Conservation (phyloP, 1,140 invertebrate genomes). For the Trypoxylus dichotomus region DNA sequence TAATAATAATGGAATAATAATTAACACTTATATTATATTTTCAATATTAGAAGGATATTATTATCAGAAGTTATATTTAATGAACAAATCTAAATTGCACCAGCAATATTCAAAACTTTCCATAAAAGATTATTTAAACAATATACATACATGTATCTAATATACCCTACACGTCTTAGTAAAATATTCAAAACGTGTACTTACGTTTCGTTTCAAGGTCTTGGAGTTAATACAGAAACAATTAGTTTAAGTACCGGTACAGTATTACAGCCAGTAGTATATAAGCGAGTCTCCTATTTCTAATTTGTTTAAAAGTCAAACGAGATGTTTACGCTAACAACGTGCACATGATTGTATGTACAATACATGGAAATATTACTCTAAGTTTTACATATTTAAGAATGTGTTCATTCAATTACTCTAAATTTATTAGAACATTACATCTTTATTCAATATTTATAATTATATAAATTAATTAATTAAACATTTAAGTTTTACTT, state of each 20-base stretch:
- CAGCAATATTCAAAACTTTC: no score
- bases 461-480: no score
- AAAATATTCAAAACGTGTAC: neutral
- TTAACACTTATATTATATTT: no score
- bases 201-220: neutral
- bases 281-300: neutral
- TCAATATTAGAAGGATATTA: no score
- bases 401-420: neutral
- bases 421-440: neutral
- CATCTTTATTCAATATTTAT: no score
- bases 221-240: neutral
- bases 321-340: neutral
- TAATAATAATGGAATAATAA: no score
- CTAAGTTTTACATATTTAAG: neutral
- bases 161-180: no score
- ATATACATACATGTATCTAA: no score
- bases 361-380: neutral
- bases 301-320: slow-evolving; percentile 1
- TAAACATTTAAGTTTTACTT: no score
- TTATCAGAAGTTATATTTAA: no score
- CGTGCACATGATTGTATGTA: neutral
- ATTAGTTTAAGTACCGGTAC: neutral
- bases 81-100: no score
- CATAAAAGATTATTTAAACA: no score
- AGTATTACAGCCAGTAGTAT: neutral